Base-by-base conservation (phyloP, 2,797 vertebrate species). In the Clarias fuscus region DNA sequence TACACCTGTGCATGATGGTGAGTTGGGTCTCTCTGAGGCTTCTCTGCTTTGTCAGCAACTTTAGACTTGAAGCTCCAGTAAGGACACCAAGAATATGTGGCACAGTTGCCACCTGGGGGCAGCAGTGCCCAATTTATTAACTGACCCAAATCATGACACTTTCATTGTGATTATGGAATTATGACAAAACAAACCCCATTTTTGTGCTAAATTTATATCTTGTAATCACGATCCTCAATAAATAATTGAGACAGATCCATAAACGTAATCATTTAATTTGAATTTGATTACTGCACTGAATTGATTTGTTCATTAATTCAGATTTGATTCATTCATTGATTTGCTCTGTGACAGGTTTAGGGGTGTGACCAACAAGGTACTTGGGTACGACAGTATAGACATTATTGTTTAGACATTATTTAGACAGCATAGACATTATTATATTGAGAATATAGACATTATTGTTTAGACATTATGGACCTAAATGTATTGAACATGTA, bases 71-170 rank as follows among this genome's bases (percentile, higher is more conserved):
- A 73, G 71, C 40, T 73, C 40, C 10, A 20, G 33, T 73, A 73
- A 43, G n/a, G 37, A 43, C 68, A 37, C 17, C 17, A 18, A 65
- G 65, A 30, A 17, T 71, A 8, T 13, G 10, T 43, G 24, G 22
- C 14, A 11, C 43, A 10, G 20, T 82, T 76, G 37, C 85, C 88
- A 87, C 86, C 70, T 84, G 88, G 86, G 84, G 90, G 14, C 87
- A 86, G 85, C 59, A 86, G 64, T 11, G 59, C 48, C 30, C 70
- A 77, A 59, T 1, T 58, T 43, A 71, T 7, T 70, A 61, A 56
- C 2, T 30, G 17, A 58, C n/a, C 73, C 48, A 53, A 75, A 73
- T 53, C n/a, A 13, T 17, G 7, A 58, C 48, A 56, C 7, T 56
- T 30, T 37, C n/a, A 76, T 76, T 76, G 27, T n/a, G 37, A 71